Conservation (phyloP, 2,888 invertebrate genomes). For the Hermaeophaga mercurialis region DNA sequence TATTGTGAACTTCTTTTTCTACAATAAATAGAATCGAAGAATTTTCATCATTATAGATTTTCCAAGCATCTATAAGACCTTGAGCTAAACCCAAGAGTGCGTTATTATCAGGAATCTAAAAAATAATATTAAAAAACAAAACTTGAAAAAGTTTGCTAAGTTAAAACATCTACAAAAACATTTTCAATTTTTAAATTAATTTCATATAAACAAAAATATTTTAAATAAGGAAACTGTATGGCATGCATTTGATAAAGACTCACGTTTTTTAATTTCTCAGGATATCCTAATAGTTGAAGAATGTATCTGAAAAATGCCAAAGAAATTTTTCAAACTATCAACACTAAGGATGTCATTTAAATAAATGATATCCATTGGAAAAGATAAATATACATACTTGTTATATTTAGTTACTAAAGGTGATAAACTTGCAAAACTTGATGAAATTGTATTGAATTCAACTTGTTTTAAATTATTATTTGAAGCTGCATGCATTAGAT, state of each 20-base stretch:
- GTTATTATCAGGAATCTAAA: constrained; percentile 82
- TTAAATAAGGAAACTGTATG: not conserved
- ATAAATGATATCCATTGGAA: too few species aligned
- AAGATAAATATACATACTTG: constrained; percentile 16
- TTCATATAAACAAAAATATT: too few species aligned
- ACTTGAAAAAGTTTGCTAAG: too few species aligned
- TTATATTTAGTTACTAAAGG: constrained; percentile 22
- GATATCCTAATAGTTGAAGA: constrained; percentile 71
- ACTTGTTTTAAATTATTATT: constrained; percentile 54
- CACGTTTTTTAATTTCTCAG: constrained; percentile 72
- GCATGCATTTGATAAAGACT: constrained; percentile 50
- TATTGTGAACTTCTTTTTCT: constrained; percentile 81
- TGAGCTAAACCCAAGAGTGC: constrained; percentile 77
- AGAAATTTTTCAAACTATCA: constrained; percentile 10
- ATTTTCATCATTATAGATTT: constrained; percentile 71
- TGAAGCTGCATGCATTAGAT: constrained; percentile 67
- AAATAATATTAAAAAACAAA: too few species aligned
- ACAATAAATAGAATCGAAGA: constrained; percentile 87
- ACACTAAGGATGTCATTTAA: too few species aligned
- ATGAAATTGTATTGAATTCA: constrained; percentile 29
- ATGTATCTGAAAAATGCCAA: constrained; percentile 74
- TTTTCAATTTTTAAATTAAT: too few species aligned
- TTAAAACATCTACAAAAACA: too few species aligned
- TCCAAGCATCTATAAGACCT: constrained; percentile 87
- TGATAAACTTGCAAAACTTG: constrained; percentile 28